phyloP scores from a whole-genome alignment of 2,113 vertebrate genomes.

The Ahaetulla prasina region DNA sequence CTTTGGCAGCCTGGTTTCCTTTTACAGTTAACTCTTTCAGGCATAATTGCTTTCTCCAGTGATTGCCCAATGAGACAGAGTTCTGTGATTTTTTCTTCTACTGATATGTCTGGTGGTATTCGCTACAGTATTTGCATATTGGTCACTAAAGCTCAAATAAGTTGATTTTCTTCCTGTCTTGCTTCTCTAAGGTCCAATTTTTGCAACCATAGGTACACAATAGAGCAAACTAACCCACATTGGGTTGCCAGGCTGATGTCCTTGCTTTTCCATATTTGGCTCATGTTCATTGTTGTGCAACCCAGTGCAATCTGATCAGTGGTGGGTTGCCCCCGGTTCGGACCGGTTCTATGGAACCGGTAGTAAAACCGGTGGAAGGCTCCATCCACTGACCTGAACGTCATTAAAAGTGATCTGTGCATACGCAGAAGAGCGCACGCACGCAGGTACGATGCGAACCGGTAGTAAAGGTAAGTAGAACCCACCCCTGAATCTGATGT shows the following conservation, averaged over 20 bases:
- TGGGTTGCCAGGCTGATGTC: background rate
- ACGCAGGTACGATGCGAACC: no score
- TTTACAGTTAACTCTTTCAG: background rate
- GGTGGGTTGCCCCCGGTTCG: no score
- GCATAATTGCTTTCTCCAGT: background rate
- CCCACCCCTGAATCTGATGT: no score
- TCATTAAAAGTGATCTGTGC: no score
- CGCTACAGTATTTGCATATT: background rate
- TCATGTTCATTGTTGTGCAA: background rate
- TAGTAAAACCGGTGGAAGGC: no score
- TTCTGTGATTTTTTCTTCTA: background rate
- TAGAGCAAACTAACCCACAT: background rate
- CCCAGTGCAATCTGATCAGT: background rate
- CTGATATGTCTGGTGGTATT: background rate
- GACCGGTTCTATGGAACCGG: no score
- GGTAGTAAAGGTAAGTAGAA: no score
- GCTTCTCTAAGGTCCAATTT: background rate
- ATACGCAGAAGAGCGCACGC: no score
- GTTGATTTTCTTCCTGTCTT: background rate
- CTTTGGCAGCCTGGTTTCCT: background rate
- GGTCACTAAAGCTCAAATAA: background rate
- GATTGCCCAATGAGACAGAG: background rate
- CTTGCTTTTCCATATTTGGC: background rate
- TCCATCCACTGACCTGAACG: no score
- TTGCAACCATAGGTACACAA: background rate